Evolutionary conservation across 2,797 vertebrate species (phyloP).

Genomic region (Rhincodon typus): DNA sequence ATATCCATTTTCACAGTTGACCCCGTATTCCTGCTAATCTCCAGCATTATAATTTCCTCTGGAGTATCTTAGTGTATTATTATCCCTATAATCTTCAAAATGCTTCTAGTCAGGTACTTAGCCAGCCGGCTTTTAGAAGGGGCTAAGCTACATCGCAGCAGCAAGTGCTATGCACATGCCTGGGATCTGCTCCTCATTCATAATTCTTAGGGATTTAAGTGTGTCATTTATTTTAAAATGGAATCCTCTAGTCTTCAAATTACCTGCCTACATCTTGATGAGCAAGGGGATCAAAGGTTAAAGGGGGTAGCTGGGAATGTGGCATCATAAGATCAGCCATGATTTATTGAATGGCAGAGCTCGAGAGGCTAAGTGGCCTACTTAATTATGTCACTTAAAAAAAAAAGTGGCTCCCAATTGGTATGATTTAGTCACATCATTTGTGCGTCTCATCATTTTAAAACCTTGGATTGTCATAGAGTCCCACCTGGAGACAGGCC

Average conservation of each 20-base stretch:
- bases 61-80: not conserved
- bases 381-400: no score
- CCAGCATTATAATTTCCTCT: not conserved
- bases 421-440: not conserved
- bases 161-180: not conserved
- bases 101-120: not conserved
- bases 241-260: not conserved
- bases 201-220: not conserved
- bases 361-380: no score
- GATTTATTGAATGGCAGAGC: no score
- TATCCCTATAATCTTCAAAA: not conserved
- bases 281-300: no score
- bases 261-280: not conserved
- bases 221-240: not conserved
- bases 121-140: not conserved
- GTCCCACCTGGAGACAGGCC: no score
- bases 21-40: not conserved
- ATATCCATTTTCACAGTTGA: not conserved
- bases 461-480: not conserved
- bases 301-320: no score
- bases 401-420: no score
- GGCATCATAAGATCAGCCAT: no score
- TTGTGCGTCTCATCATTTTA: not conserved
- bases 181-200: not conserved
- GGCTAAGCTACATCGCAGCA: not conserved